Percentiles rank a stretch among this genome's conserved stretches.
Conservation (phyloP, 2,888 invertebrate genomes). For the Carterocephalus palaemon region DNA sequence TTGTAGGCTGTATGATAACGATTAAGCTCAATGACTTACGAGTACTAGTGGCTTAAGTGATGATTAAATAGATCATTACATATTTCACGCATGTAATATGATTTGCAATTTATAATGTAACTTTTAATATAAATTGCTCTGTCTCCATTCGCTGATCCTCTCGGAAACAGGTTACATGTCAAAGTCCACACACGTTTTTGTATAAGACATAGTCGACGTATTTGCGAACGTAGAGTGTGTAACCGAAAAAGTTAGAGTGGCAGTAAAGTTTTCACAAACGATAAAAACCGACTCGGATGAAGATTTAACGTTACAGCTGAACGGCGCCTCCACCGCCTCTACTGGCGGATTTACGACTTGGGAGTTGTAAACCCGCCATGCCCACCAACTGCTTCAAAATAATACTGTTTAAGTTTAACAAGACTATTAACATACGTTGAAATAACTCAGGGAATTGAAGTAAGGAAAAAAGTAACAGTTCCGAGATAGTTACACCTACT, state of each 20-base stretch:
- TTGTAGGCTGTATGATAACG: conserved; percentile 57
- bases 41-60: neutral
- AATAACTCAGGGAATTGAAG: conserved; percentile 25
- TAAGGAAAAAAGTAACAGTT: conserved; percentile 2
- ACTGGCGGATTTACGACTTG: conserved; percentile 47
- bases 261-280: conserved; percentile 46
- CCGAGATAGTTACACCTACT: conserved; percentile 25
- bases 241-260: conserved; percentile 34
- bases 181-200: no score
- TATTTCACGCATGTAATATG: conserved; percentile 14
- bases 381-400: conserved; percentile 41
- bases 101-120: conserved; percentile 7
- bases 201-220: conserved; percentile 18
- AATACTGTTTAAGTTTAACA: conserved; percentile 36
- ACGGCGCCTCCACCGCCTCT: conserved; percentile 44
- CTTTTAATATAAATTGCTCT: no score
- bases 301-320: conserved; percentile 43
- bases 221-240: conserved; percentile 24
- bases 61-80: conserved; percentile 13
- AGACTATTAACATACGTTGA: conserved; percentile 34
- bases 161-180: no score
- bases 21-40: conserved; percentile 37
- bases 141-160: no score
- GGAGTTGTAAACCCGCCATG: conserved; percentile 43
- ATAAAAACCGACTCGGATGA: conserved; percentile 47